These are phyloP conservation scores for Mycteria americana DNA, from an alignment of 2,797 vertebrate genomes.

Conservation along the genomic window DNA sequence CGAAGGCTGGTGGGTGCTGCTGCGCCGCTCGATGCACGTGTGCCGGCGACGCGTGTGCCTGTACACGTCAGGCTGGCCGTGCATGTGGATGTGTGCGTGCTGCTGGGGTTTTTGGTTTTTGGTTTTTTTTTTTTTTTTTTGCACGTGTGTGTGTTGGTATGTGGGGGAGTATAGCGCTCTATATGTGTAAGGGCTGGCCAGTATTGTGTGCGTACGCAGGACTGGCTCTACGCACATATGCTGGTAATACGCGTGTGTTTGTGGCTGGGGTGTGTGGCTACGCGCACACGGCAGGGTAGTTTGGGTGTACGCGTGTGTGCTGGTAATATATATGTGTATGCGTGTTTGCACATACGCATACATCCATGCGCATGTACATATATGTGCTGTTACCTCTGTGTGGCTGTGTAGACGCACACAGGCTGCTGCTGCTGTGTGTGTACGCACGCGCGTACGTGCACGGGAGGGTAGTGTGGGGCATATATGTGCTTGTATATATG, in stretches of 20 bases:
- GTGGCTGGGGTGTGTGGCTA: background rate
- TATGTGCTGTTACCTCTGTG: background rate
- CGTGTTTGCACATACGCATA: background rate
- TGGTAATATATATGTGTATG: fast-evolving
- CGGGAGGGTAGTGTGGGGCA: background rate
- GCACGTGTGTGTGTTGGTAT: background rate
- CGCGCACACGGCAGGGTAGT: background rate
- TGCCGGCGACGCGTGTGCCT: background rate
- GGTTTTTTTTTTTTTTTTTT: too few species aligned
- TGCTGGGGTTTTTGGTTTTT: background rate
- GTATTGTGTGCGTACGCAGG: fast-evolving
- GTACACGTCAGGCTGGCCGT: background rate
- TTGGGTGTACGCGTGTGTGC: background rate
- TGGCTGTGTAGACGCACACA: background rate
- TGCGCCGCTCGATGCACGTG: background rate
- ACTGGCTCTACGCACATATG: fast-evolving
- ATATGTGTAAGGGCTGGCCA: background rate
- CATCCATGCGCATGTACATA: too few species aligned
- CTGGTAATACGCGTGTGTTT: too few species aligned
- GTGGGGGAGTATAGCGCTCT: too few species aligned
- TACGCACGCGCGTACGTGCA: too few species aligned
- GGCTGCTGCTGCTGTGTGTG: too few species aligned
- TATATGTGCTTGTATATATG: background rate
- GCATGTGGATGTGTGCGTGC: background rate
- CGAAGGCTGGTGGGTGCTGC: background rate